Evolutionary conservation across 2,113 vertebrate genomes (phyloP).

Genomic region (Sigmodon hispidus): DNA sequence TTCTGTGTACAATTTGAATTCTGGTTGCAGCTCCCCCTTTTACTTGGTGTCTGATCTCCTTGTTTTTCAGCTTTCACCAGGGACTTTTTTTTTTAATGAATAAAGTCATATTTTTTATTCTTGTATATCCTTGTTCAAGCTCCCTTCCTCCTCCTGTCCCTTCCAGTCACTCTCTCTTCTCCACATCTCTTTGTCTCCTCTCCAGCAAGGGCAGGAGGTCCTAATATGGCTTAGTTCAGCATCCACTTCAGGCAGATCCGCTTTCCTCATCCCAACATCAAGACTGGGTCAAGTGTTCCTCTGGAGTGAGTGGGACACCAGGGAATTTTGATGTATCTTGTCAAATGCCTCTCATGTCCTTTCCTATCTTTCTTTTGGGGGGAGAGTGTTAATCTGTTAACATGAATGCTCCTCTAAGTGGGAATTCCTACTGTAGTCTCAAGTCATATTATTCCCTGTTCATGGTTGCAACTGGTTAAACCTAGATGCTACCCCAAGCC

Average conservation of each 20-base stretch:
- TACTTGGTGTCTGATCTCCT: background rate
- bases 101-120: no score
- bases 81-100: no score
- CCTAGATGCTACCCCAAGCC: background rate
- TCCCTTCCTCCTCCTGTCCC: no score
- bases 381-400: background rate
- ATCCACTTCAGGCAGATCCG: no score
- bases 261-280: no score
- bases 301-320: no score
- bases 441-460: background rate
- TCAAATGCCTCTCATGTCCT: background rate
- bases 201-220: no score
- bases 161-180: no score
- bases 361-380: background rate
- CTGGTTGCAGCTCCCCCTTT: background rate
- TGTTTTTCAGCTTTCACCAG: background rate
- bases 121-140: no score
- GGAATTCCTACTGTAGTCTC: background rate
- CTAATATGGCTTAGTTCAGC: no score
- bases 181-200: no score
- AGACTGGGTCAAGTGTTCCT: no score
- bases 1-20: background rate
- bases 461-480: background rate
- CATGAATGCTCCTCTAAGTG: background rate
- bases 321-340: background rate